Conservation (phyloP, 1,140 invertebrate species). For the Contarinia nasturtii region DNA sequence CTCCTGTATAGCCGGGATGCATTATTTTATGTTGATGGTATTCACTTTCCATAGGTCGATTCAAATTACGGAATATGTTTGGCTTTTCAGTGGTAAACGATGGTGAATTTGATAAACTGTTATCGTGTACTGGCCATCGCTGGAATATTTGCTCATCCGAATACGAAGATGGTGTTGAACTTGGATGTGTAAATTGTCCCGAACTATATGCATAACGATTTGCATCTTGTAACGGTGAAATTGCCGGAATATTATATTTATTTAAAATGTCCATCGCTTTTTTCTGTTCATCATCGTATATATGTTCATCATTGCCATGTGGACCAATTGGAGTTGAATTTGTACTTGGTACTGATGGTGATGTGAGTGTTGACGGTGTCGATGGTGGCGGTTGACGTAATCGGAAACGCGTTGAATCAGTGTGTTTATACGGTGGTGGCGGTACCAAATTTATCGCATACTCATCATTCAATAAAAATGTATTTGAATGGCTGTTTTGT, state of each 20-base stretch:
- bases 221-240: constrained; percentile 3
- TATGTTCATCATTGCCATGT: too few relatives aligned
- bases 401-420: background rate
- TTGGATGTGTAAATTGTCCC: background rate
- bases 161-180: background rate
- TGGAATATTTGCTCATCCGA: background rate
- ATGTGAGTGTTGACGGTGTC: background rate
- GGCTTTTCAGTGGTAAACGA: background rate
- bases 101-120: background rate
- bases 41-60: background rate
- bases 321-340: too few relatives aligned
- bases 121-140: background rate
- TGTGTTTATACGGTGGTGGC: constrained; percentile 2
- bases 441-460: constrained; percentile 2
- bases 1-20: constrained; percentile 1
- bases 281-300: background rate
- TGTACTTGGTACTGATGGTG: too few relatives aligned
- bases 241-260: constrained; percentile 2
- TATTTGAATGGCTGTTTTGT: too few relatives aligned
- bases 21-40: constrained; percentile 2
- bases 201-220: constrained; percentile 1
- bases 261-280: constrained; percentile 1
- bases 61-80: constrained; percentile 1
- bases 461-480: background rate
- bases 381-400: background rate